Base-by-base conservation (phyloP, 2,888 invertebrate genomes). In the Neocrepidodera transversa region DNA sequence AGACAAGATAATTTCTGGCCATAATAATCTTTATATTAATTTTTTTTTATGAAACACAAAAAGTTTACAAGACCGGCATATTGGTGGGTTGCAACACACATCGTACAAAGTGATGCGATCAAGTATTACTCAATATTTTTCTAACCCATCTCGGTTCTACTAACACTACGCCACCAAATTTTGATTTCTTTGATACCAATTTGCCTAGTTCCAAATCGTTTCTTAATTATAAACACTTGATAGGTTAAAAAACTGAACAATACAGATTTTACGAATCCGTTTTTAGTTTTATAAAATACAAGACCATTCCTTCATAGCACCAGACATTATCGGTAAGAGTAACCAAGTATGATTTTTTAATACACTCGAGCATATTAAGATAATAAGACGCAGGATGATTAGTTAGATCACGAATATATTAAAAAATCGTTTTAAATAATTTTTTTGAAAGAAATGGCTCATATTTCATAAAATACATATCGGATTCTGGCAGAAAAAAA, bases 81-180 rank as follows among this genome's bases (percentile, higher is more conserved):
- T 17, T 38, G 38, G 62, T 62, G 63, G 63, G 63, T 65, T 64
- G 64, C 64, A 63, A 65, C 63, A 68, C 59, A 68, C 67, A 68
- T 35, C 66, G 67, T 70, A 70, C 66, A 68, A 50, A 65, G 65
- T 69, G 63, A 67, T 66, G 66, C 65, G 63, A 60, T 58, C 26
- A 52, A 35, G 13, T 53, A 8, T 35, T 60, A 57, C 42, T 50
- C 10, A 55, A 55, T 32, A 47, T 11, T n/a, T 13, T 32, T 32
- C 2, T 32, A 32, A 32, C 32, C 32, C 10, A 32, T 8, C 23
- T 23, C 6, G 3, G 23, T 10, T 28, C 2, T 28, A 8, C 8
- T 28, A 28, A 10, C n/a, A n/a, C n/a, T n/a, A n/a, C n/a, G n/a
- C n/a, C n/a, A n/a, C n/a, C n/a, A n/a, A n/a, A n/a, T n/a, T n/a